phyloP scores from a whole-genome alignment of 2,113 vertebrate genomes.

The Ceyx cyanopectus region DNA sequence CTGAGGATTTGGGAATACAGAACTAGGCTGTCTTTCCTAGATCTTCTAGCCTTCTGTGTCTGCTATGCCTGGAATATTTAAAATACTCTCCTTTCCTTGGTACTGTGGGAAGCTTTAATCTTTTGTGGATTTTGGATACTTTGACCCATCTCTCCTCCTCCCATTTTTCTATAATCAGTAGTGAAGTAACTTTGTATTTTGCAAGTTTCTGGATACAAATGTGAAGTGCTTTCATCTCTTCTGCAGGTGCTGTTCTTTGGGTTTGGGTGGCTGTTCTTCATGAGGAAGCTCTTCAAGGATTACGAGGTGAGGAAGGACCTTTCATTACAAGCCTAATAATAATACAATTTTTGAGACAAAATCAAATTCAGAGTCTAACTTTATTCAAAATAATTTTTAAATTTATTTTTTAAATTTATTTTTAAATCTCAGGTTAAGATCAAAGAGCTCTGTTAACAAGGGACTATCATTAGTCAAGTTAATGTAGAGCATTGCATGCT shows the following conservation, averaged over 20 bases:
- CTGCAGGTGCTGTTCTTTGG: constrained; percentile 95
- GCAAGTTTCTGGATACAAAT: background rate
- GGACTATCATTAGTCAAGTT: background rate
- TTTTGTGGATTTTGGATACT: background rate
- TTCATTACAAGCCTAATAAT: background rate
- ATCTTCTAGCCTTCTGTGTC: background rate
- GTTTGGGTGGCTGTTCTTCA: constrained; percentile 98
- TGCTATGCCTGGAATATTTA: background rate
- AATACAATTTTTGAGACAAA: background rate
- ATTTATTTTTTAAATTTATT: background rate
- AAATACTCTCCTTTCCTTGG: background rate
- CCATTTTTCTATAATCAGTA: background rate
- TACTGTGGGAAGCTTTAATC: background rate
- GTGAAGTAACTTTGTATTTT: background rate
- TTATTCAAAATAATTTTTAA: background rate
- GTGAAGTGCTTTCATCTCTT: background rate
- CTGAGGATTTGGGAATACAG: background rate
- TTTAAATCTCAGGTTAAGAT: background rate
- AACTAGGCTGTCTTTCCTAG: background rate
- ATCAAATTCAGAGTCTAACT: background rate
- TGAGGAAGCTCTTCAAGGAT: constrained; percentile 96
- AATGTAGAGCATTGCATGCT: background rate
- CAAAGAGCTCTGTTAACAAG: background rate
- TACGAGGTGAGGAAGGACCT: constrained; percentile 87
- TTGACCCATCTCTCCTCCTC: background rate